Base-by-base conservation (phyloP, 2,888 invertebrate species). In the Brenthis daphne region DNA sequence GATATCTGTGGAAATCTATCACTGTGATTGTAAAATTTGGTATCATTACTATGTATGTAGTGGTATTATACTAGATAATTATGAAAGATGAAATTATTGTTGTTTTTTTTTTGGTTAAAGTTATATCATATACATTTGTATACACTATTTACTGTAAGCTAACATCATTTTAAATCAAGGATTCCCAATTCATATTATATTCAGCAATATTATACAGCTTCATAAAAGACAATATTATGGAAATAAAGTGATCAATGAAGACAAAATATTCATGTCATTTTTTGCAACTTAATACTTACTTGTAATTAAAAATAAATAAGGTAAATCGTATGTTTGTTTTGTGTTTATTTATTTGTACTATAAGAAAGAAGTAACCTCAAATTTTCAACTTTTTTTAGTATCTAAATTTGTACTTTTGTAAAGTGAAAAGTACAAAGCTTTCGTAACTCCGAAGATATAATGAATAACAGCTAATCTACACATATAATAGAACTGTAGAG, bases 1-100 rank as follows among this genome's bases (percentile, higher is more conserved):
- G 79, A 79, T 77, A 78, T 70, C 74, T 81, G 78, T 83, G 77
- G 74, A 84, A 83, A 82, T 83, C 80, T 81, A 82, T 82, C 73
- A 76, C 79, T 79, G 78, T 77, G 77, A 79, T 79, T 77, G 72
- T 75, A 70, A 76, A 71, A 64, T 74, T 75, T 74, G 75, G 74
- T 79, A 77, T 79, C 77, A 71, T 74, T 64, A 77, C 68, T 74
- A 69, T 73, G 72, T 77, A 78, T 72, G 73, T 77, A 79, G 76
- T 74, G 70, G 71, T 76, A 76, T 72, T 74, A 74, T 75, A 70
- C 76, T 79, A 76, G 71, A 75, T 74, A 77, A 73, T 71, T 69
- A 69, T 73, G 64, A 74, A 74, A 73, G 58, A 74, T 68, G 65
- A 74, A 71, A 69, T 70, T 69, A 64, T 74, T 70, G 64, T 74